Evolutionary conservation across 2,888 invertebrate genomes (phyloP).

Genomic region (Ophonus ardosiacus): DNA sequence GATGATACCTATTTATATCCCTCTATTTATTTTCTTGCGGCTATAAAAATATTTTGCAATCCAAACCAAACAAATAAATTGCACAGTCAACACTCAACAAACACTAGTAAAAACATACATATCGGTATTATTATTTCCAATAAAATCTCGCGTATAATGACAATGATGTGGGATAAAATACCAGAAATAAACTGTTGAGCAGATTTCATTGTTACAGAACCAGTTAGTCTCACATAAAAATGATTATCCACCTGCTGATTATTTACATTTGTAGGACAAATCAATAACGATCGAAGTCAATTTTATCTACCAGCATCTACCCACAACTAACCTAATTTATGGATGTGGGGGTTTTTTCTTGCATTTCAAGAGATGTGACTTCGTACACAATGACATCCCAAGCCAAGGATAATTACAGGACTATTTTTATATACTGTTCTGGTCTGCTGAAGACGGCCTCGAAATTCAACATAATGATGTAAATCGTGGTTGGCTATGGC

Average conservation of each 20-base stretch:
- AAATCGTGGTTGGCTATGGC: not conserved
- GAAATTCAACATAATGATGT: constrained; percentile 40
- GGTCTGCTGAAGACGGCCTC: constrained; percentile 42
- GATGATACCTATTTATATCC: no score
- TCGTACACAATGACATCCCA: constrained; percentile 17
- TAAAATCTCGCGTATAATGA: no score
- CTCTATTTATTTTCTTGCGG: no score
- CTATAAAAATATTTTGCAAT: no score
- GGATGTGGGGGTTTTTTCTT: not conserved
- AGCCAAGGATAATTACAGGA: constrained; percentile 36
- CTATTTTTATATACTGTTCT: constrained; percentile 38
- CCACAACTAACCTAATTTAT: not conserved
- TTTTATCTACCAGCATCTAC: constrained; percentile 33
- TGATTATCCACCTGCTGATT: constrained; percentile 21
- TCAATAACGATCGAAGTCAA: not conserved
- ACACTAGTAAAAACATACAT: no score
- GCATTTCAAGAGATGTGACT: not conserved
- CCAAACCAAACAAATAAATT: no score
- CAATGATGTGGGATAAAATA: not conserved
- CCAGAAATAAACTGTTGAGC: not conserved
- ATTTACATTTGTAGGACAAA: constrained; percentile 35
- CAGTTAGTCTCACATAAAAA: constrained; percentile 16
- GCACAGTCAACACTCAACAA: no score
- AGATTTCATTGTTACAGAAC: constrained; percentile 23
- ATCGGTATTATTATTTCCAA: no score